Base-by-base conservation (phyloP, 2,888 invertebrate genomes). In the Netelia inedita region DNA sequence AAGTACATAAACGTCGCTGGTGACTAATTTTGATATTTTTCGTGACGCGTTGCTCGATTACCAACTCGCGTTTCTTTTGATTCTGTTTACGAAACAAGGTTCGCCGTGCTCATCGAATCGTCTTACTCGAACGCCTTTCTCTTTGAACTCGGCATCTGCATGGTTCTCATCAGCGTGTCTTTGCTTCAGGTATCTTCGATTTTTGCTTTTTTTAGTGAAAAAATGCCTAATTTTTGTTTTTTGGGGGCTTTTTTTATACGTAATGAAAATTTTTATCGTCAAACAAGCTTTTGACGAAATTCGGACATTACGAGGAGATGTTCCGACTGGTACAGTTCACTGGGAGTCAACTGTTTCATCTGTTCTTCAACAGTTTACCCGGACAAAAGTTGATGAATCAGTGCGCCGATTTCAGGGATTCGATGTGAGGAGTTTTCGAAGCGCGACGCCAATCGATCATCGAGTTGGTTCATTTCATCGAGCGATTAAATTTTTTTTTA, bases 251-350 rank as follows among this genome's bases (percentile, higher is more conserved):
- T 35, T 6, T 35, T 3, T 35, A 0, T n/a, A 11, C 6, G 1
- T 14, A 23, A 21, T 6, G 1, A 50, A 10, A 8, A 11, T 55
- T 57, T 79, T 53, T n/a, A 55, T 41, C 43, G 10, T 21, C 28
- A 19, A 8, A 9, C 16, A 69, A 79, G 79, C 19, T 79, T 11
- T 46, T 79, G 35, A 73, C 53, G 2, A 79, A 79, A 57, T 16
- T 79, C 11, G 79, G 72, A 14, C 28, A 79, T 6, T 65, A 57
- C 57, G 79, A 79, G 9, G 79, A 79, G 57, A 73, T 79, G 72
- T 65, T 28, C 72, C 66, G 79, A 19, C 21, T 79, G 16, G 0
- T 23, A 14, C 79, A 73, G 8, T 79, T 79, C 46, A 72, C 19
- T 0, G 1, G 11, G 9, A 66, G 66, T 2, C 79, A 79, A 28